A percentile compares a stretch with the other conserved stretches of the same genome.
Conservation (phyloP, 2,888 invertebrate genomes). For the Periphyllus acericola region DNA sequence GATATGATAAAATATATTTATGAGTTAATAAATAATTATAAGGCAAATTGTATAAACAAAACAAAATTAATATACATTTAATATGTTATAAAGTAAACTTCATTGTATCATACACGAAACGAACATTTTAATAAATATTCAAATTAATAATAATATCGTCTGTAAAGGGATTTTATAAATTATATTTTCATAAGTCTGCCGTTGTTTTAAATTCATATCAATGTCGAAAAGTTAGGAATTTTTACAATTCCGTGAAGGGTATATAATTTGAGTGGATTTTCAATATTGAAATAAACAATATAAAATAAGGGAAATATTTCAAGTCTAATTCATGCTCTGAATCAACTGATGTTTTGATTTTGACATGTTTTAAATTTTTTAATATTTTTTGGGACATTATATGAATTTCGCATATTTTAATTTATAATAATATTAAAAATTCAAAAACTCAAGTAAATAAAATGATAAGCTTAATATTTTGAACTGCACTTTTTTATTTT, state of each 20-base stretch:
- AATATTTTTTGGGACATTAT: background rate
- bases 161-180: background rate
- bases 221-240: background rate
- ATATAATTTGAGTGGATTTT: background rate
- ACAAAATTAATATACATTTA: too few species aligned
- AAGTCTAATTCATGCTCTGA: background rate
- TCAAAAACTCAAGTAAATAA: too few species aligned
- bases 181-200: background rate
- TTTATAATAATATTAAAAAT: background rate
- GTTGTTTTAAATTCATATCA: background rate
- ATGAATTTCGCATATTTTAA: background rate
- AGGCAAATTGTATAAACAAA: too few species aligned
- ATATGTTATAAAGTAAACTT: too few species aligned
- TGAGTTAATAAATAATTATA: too few species aligned
- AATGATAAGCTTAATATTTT: too few species aligned
- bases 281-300: background rate
- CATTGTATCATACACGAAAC: background rate
- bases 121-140: background rate
- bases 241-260: background rate
- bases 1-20: too few species aligned
- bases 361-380: background rate
- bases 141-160: background rate
- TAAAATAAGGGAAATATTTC: background rate
- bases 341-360: background rate
- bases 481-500: too few species aligned